Evolutionary conservation across 1,140 invertebrate species (phyloP).

Genomic region (Trichonephila clavipes): DNA sequence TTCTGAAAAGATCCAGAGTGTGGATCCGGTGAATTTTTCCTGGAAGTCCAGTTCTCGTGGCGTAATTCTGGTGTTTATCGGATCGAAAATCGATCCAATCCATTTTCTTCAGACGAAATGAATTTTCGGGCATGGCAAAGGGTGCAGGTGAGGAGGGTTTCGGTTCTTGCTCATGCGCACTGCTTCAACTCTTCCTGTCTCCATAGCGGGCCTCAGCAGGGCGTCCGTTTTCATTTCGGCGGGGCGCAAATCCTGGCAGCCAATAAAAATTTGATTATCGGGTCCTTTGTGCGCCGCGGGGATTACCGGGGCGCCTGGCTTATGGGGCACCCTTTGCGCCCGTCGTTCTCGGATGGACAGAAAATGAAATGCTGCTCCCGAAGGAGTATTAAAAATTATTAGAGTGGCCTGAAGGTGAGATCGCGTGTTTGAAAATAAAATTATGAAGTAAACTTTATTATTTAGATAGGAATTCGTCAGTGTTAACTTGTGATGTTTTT

Average conservation of each 20-base stretch:
- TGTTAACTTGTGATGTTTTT: no score
- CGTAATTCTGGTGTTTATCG: not conserved
- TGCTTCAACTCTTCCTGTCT: not conserved
- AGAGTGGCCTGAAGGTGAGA: no score
- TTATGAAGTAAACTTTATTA: no score
- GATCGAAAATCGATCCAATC: not conserved
- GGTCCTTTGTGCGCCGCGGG: not conserved
- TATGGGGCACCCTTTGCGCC: slow-evolving; percentile 7
- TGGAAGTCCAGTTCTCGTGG: not conserved
- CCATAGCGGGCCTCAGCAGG: not conserved
- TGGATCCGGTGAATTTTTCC: not conserved
- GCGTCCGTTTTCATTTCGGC: not conserved
- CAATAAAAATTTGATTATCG: slow-evolving; percentile 35
- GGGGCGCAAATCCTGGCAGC: slow-evolving; percentile 31
- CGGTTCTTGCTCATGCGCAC: not conserved
- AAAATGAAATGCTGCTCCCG: no score
- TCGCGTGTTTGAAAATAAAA: no score
- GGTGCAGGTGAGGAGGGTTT: not conserved
- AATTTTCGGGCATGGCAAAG: not conserved
- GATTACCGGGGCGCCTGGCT: not conserved
- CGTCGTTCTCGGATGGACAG: not conserved
- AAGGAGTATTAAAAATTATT: no score
- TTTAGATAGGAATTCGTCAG: no score
- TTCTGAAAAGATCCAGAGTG: no score
- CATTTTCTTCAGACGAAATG: not conserved